Base-by-base conservation (phyloP, 2,113 vertebrate genomes). In the Larimichthys crocea region DNA sequence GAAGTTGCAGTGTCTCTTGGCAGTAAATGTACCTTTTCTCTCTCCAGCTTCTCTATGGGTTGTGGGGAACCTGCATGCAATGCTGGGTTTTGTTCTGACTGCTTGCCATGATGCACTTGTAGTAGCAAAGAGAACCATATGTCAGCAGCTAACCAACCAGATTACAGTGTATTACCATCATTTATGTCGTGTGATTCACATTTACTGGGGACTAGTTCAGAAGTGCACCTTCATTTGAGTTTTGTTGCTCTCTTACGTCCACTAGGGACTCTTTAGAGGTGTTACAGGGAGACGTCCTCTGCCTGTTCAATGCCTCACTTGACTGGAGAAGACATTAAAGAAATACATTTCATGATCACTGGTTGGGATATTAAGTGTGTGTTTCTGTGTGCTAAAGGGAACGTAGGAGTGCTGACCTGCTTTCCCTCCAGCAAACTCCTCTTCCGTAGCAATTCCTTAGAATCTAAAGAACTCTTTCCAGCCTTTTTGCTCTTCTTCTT, bases 401-500 rank as follows among this genome's bases (percentile, higher is more conserved):
- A 64, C 52, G 49, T 3, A 59, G 11, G 44, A 46, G 63, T 22
- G 57, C 76, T 78, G n/a, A 96, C 95, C 92, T 93, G 92, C 26
- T 91, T 94, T 60, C 16, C 63, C 40, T 84, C 94, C 57, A 76
- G 5, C 26, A 91, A 86, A 20, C 74, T 93, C 91, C 90, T 95
- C 86, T 90, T 95, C 56, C 66, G 91, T 0, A 3, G 4, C 7
- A 14, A 91, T 3, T 96, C 96, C 87, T 94, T 95, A 20, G 0
- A 0, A 29, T 93, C 86, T 22, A 89, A 35, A 35, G 35, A 31
- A 31, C 5, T 95, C 35, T 93, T 97, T 19, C 68, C 82, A 57
- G 77, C 80, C 66, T 84, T 95, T 66, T 88, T 96, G 26, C n/a
- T 63, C 72, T 86, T 95, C 86, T 91, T 95, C 80, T 82, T 96